Conservation (phyloP, 2,888 invertebrate genomes). For the Archaeoteleia sp. region DNA sequence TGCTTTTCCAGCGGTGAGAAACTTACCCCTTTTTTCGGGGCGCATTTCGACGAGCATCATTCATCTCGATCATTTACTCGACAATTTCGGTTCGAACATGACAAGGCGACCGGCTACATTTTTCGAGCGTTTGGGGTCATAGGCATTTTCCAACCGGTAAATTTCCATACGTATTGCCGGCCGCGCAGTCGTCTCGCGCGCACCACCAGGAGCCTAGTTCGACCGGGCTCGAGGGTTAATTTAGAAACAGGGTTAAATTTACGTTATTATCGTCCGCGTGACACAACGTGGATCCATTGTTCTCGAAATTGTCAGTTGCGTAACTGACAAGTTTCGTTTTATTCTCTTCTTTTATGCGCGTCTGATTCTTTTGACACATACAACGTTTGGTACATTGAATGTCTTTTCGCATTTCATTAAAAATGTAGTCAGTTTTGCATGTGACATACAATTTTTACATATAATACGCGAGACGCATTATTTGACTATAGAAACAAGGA, state of each 20-base stretch:
- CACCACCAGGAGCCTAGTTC: not conserved
- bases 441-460: no score
- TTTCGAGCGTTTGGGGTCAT: slow-evolving; percentile 59
- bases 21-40: slow-evolving; percentile 22
- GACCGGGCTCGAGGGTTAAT: slow-evolving; percentile 27
- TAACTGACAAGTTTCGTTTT: no score
- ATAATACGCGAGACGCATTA: no score
- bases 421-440: no score
- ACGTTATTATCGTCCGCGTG: slow-evolving; percentile 9
- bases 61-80: slow-evolving; percentile 47
- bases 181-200: no score
- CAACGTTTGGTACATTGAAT: no score
- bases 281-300: slow-evolving; percentile 5
- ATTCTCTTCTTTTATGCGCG: no score
- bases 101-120: slow-evolving; percentile 43
- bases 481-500: no score
- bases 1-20: slow-evolving; percentile 22
- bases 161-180: slow-evolving; percentile 61
- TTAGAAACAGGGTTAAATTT: slow-evolving; percentile 15
- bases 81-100: slow-evolving; percentile 49
- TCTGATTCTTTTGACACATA: no score
- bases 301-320: slow-evolving; percentile 5
- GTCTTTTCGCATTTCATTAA: no score
- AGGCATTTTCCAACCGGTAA: slow-evolving; percentile 67
- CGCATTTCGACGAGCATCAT: slow-evolving; percentile 17